Evolutionary conservation across 2,797 vertebrate species (phyloP).

Genomic region (Premnoplex brunnescens): DNA sequence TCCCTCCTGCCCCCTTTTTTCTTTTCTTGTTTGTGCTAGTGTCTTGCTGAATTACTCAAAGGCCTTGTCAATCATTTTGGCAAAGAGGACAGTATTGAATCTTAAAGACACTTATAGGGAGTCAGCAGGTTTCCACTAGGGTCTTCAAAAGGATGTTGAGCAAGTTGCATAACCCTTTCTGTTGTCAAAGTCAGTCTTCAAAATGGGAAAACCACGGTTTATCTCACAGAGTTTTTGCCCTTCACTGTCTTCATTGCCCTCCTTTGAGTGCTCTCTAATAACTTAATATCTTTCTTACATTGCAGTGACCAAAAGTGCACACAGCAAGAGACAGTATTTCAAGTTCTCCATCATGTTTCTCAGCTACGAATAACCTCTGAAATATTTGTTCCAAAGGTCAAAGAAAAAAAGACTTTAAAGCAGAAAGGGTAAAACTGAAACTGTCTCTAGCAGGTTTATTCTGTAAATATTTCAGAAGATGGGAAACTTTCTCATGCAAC

Average conservation of each 20-base stretch:
- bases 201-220: not conserved
- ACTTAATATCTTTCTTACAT: not conserved
- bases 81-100: not conserved
- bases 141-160: not conserved
- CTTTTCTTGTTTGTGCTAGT: not conserved
- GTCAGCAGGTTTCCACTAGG: not conserved
- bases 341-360: not conserved
- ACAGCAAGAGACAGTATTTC: not conserved
- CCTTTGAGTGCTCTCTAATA: not conserved
- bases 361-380: slow-evolving; percentile 46
- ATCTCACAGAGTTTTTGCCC: not conserved
- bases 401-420: not conserved
- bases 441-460: not conserved
- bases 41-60: not conserved
- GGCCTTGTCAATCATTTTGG: not conserved
- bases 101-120: not conserved
- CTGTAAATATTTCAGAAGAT: not conserved
- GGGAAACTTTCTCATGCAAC: not conserved
- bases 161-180: not conserved
- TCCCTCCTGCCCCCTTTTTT: not conserved
- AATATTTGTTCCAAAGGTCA: slow-evolving; percentile 46
- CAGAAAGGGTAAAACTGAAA: not conserved
- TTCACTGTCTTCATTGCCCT: not conserved
- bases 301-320: not conserved
- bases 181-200: not conserved